Evolutionary conservation across 2,113 vertebrate species (phyloP).

Genomic region (Pluvianellus socialis): DNA sequence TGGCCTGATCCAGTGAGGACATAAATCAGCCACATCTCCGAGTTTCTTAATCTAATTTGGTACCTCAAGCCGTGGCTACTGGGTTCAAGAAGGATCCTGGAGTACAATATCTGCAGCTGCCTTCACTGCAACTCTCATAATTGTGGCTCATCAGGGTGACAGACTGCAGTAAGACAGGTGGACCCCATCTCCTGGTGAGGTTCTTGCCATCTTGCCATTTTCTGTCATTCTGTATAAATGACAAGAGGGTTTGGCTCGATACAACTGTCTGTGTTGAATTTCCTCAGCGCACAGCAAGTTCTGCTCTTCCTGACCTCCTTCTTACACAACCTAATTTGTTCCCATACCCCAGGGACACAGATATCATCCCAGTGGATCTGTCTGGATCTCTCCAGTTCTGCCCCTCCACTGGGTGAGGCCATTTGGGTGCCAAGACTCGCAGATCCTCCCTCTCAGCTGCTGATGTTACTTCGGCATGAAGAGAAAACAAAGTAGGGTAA

Average conservation of each 20-base stretch:
- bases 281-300: not conserved
- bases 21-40: not conserved
- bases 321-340: not conserved
- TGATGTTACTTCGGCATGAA: not conserved
- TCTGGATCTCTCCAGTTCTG: not conserved
- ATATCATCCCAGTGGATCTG: not conserved
- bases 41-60: not conserved
- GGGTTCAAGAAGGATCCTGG: not conserved
- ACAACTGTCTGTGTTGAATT: not conserved
- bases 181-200: not conserved
- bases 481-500: constrained; percentile 24
- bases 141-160: not conserved
- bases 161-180: not conserved
- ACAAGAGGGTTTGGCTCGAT: not conserved
- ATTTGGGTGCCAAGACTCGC: not conserved
- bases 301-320: not conserved
- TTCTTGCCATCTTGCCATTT: not conserved
- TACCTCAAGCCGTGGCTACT: not conserved
- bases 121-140: not conserved
- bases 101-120: not conserved
- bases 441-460: not conserved
- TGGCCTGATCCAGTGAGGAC: not conserved
- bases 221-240: not conserved
- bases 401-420: not conserved
- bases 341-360: not conserved